Conservation (phyloP, 1,140 invertebrate species). For the Sesamia nonagrioides region DNA sequence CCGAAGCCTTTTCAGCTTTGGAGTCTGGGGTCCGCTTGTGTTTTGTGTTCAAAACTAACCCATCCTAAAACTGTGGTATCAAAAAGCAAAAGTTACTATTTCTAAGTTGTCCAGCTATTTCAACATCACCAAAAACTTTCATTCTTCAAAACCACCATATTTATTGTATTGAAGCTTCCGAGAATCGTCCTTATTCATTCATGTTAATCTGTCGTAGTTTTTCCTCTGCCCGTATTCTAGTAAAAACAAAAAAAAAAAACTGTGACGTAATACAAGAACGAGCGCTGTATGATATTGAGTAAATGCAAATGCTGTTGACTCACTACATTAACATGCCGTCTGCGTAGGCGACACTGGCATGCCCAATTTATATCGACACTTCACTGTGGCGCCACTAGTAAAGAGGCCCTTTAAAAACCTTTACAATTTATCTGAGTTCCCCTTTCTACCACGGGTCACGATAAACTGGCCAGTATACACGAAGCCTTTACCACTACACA, state of each 20-base stretch:
- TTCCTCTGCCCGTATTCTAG: background rate
- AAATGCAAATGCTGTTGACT: constrained; percentile 30
- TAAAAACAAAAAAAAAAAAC: constrained; percentile 22
- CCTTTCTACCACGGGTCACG: background rate
- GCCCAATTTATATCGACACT: background rate
- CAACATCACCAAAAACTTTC: no score
- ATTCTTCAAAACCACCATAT: no score
- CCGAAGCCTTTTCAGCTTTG: no score
- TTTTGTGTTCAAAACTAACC: no score
- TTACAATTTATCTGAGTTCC: background rate
- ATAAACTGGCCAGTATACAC: background rate
- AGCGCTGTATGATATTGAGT: constrained; percentile 4
- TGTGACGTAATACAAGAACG: constrained; percentile 7
- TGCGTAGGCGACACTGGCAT: constrained; percentile 23
- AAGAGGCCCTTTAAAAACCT: background rate
- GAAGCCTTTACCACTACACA: background rate
- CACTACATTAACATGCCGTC: background rate
- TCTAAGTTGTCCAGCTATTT: no score
- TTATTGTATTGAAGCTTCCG: no score
- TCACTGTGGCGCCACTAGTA: background rate
- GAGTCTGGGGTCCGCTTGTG: no score
- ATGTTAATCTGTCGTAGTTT: background rate
- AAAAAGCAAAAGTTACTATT: no score
- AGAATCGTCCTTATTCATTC: background rate
- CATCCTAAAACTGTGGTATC: no score